Evolutionary conservation across 2,888 invertebrate species (phyloP).

Genomic region (Galerucella calmariensis): DNA sequence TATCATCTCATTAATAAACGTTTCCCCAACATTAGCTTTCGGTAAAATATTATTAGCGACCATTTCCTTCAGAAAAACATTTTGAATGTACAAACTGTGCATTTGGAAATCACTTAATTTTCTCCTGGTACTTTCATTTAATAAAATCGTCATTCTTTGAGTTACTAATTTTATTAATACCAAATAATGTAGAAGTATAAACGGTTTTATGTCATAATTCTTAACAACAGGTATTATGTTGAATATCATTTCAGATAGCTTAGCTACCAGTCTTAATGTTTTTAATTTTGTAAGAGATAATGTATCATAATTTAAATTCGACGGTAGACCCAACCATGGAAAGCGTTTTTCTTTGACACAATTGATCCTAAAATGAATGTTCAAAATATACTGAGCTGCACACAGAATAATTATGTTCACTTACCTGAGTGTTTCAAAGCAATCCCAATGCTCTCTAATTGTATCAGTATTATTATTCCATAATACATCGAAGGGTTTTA

Average conservation of each 20-base stretch:
- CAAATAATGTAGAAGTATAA: constrained; percentile 55
- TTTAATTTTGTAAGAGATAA: constrained; percentile 55
- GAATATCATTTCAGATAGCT: constrained; percentile 58
- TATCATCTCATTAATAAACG: constrained; percentile 55
- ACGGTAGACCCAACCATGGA: constrained; percentile 55
- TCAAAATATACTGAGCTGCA: no score
- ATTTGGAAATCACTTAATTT: constrained; percentile 54
- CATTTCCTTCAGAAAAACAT: constrained; percentile 59
- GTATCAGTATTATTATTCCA: constrained; percentile 54
- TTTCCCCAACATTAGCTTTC: constrained; percentile 56
- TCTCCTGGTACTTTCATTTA: constrained; percentile 49
- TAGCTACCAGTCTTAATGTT: constrained; percentile 55
- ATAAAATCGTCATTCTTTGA: constrained; percentile 52
- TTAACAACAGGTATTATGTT: constrained; percentile 50
- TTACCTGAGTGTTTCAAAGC: constrained; percentile 60
- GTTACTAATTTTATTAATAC: constrained; percentile 57
- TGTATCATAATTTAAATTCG: constrained; percentile 54
- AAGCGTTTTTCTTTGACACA: constrained; percentile 57
- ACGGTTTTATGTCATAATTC: constrained; percentile 56
- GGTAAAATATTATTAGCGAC: constrained; percentile 54
- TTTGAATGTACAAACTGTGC: constrained; percentile 57
- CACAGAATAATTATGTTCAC: constrained; percentile 9
- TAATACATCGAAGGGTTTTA: constrained; percentile 55
- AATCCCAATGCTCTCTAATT: constrained; percentile 59
- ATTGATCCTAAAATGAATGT: constrained; percentile 46